Evolutionary conservation across 2,888 invertebrate genomes (phyloP).

Genomic region (Apantesis nais): DNA sequence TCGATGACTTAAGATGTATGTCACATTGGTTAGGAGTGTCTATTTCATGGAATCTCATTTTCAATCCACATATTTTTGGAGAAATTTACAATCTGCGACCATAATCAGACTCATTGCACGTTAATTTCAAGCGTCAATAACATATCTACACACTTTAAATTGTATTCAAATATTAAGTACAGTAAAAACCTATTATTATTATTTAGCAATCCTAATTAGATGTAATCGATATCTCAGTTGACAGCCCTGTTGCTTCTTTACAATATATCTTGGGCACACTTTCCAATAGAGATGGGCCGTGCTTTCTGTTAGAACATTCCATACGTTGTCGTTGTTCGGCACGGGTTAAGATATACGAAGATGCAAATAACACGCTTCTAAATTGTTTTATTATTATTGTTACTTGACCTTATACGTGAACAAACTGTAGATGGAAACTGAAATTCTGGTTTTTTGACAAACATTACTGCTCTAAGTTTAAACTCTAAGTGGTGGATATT

Average conservation of each 20-base stretch:
- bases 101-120: not conserved
- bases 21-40: not conserved
- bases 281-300: constrained; percentile 71
- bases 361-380: constrained; percentile 26
- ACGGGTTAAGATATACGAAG: constrained; percentile 51
- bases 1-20: not conserved
- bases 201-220: constrained; percentile 6
- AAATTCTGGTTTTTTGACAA: constrained; percentile 4
- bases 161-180: not conserved
- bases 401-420: constrained; percentile 12
- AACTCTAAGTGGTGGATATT: not conserved
- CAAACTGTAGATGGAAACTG: constrained; percentile 6
- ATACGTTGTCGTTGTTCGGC: constrained; percentile 55
- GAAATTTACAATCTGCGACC: not conserved
- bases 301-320: constrained; percentile 71
- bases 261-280: constrained; percentile 59
- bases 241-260: constrained; percentile 37
- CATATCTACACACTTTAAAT: not conserved
- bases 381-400: constrained; percentile 21
- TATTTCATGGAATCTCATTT: not conserved
- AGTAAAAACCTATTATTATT: too few species aligned
- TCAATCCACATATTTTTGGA: not conserved
- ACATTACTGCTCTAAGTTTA: constrained; percentile 1
- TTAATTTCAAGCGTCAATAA: not conserved
- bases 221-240: constrained; percentile 6